A percentile compares a stretch with the other conserved stretches of the same genome.
Evolutionary conservation across 2,113 vertebrate species (phyloP).

Genomic region (Syngnathoides biaculeatus): DNA sequence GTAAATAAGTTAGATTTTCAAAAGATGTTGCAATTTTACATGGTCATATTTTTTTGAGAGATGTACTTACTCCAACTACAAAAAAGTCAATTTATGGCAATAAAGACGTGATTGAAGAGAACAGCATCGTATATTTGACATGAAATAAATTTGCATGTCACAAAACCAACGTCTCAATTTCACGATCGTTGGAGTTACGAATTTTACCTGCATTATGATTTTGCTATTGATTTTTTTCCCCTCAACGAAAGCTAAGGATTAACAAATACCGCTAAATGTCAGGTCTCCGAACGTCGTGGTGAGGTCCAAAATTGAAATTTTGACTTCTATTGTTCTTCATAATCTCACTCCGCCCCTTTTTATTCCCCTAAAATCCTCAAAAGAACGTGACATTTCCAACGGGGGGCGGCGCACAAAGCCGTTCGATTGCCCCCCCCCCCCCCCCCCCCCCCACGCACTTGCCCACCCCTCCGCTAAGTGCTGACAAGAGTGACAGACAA

Average conservation of each 20-base stretch:
- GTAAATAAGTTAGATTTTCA: too few species aligned
- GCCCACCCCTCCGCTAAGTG: not conserved
- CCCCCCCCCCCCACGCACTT: not conserved
- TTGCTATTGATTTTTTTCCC: too few species aligned
- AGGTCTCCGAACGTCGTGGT: not conserved
- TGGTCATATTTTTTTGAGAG: too few species aligned
- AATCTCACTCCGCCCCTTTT: not conserved
- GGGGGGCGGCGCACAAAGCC: too few species aligned
- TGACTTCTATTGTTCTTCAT: not conserved
- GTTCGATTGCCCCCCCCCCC: not conserved
- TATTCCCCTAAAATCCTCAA: not conserved
- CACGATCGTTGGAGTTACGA: too few species aligned
- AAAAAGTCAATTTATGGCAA: too few species aligned
- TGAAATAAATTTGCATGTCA: too few species aligned
- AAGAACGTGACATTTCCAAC: not conserved
- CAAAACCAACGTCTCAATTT: too few species aligned
- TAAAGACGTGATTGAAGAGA: too few species aligned
- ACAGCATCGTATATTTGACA: too few species aligned
- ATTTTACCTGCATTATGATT: not conserved
- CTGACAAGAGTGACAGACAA: slow-evolving; percentile 33
- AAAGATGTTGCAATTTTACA: too few species aligned
- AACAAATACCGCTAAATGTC: not conserved
- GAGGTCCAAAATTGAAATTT: not conserved
- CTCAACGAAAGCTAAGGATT: not conserved
- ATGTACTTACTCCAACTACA: too few species aligned